Evolutionary conservation across 2,113 vertebrate genomes (phyloP), one percentile per base, ranked within the genome.

Genomic region (Hassar affinis): DNA sequence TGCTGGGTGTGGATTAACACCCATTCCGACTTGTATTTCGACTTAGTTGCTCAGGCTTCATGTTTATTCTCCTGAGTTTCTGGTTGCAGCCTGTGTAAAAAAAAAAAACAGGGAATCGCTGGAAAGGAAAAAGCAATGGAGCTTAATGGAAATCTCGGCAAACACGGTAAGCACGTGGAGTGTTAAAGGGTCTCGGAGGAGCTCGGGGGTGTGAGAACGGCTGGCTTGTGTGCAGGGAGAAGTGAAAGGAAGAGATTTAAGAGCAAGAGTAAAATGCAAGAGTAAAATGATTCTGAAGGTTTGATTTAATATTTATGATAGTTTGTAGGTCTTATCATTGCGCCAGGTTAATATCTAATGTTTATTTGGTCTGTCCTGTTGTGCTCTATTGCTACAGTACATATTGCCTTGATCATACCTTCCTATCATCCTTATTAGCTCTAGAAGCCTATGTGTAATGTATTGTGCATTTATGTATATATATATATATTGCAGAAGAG

Each of bases 1-100:
- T 78, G 68, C 88, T 92, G 93, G 93, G 92, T 91, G 93, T 93
- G 92, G 88, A 81, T 86, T 56, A 59, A 42, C 57, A 45, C 52
- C 59, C 15, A 20, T 77, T 71, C 75, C 78, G 79, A 80, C 27
- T 47, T 86, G 76, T 51, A 7, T 81, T 69, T 38, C 20, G 14
- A 54, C 47, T 49, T 54, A 8, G 27, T 52, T 25, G 47, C 30
- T n/a, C 30, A 33, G 45, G 18, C 51, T 77, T 77, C 17, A 52
- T 35, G 45, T 6, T 64, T n/a, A 64, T 62, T 83, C 71, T 62
- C 45, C 17, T 51, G 20, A 62, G 57, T 62, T 83, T 35, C 79
- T 69, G 49, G 7, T 42, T n/a, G 42, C 20, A 10, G 49, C 5
- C 27, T 45, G 25, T 0, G 30, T 52, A n/a, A 25, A 69, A 35